phyloP scores from a whole-genome alignment of 2,113 vertebrate genomes.

The Hymenochirus boettgeri region DNA sequence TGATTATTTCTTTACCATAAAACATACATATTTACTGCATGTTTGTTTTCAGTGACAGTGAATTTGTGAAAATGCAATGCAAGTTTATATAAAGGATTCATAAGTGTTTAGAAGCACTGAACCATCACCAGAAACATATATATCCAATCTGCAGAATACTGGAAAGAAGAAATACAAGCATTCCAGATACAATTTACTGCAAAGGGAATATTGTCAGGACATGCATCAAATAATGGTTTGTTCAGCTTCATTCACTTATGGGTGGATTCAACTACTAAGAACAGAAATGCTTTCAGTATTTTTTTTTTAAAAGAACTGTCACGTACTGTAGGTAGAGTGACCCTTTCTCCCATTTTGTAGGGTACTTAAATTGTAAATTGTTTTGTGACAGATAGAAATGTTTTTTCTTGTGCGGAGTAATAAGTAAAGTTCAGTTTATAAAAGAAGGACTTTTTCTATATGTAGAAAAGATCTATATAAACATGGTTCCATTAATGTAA shows the following conservation, averaged over 20 bases:
- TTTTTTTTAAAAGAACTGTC: neutral
- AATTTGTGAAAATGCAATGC: neutral
- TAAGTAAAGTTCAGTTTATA: too few relatives aligned
- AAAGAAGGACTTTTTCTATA: too few relatives aligned
- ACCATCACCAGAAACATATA: slow-evolving; percentile 3
- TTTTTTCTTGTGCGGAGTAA: too few relatives aligned
- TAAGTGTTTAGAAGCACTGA: neutral
- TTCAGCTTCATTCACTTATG: neutral
- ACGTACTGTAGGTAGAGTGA: too few relatives aligned
- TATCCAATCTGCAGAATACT: slow-evolving; percentile 4
- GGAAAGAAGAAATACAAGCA: neutral
- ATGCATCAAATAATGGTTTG: slow-evolving; percentile 15
- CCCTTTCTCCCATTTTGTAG: too few relatives aligned
- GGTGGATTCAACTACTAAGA: neutral
- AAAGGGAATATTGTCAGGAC: neutral
- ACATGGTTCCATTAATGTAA: too few relatives aligned
- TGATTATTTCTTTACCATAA: too few relatives aligned
- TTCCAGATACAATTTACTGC: slow-evolving; percentile 12
- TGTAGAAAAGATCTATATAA: too few relatives aligned
- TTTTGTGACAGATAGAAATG: too few relatives aligned
- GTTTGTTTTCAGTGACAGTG: too few relatives aligned
- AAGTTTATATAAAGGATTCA: neutral
- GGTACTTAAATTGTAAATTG: too few relatives aligned
- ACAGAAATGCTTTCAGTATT: neutral
- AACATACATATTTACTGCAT: too few relatives aligned